Percentiles rank a stretch among this genome's conserved stretches.
These are phyloP conservation scores for Pampusana beccarii DNA, from an alignment of 2,113 vertebrate genomes.

Conservation along the genomic window DNA sequence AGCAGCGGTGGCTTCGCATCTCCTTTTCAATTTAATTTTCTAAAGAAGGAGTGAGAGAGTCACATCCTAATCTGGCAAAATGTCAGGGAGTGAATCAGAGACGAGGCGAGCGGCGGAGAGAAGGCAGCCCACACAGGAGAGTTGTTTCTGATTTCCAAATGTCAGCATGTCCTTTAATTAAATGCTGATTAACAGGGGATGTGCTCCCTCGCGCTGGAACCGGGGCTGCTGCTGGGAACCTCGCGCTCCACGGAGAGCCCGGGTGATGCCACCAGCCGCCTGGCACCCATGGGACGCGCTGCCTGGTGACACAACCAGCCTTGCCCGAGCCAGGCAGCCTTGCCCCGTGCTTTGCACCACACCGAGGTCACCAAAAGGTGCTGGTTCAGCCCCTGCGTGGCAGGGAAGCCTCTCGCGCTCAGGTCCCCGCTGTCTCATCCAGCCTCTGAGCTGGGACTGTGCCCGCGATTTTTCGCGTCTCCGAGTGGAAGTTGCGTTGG, in stretches of 20 bases:
- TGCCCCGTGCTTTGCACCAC: background rate
- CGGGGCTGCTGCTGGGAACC: background rate
- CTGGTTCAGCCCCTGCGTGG: background rate
- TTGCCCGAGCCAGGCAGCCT: background rate
- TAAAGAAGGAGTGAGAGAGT: constrained; percentile 2
- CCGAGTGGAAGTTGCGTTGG: rapidly evolving
- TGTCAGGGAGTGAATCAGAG: constrained; percentile 72
- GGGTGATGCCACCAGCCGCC: background rate
- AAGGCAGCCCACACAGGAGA: constrained; percentile 67
- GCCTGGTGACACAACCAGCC: rapidly evolving
- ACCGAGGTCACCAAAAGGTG: background rate
- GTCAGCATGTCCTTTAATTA: constrained; percentile 76
- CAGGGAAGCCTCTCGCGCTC: background rate
- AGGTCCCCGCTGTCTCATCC: rapidly evolving
- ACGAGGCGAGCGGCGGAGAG: constrained; percentile 53
- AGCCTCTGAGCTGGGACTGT: background rate
- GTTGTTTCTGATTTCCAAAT: constrained; percentile 71
- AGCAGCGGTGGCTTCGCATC: background rate
- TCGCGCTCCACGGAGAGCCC: background rate
- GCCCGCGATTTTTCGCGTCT: background rate
- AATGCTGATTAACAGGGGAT: constrained; percentile 70
- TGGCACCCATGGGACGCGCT: background rate
- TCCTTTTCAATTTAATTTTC: constrained; percentile 49
- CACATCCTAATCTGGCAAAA: constrained; percentile 66
- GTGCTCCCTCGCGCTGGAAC: background rate